Conservation (phyloP, 2,888 invertebrate genomes). For the Rosalia funebris region DNA sequence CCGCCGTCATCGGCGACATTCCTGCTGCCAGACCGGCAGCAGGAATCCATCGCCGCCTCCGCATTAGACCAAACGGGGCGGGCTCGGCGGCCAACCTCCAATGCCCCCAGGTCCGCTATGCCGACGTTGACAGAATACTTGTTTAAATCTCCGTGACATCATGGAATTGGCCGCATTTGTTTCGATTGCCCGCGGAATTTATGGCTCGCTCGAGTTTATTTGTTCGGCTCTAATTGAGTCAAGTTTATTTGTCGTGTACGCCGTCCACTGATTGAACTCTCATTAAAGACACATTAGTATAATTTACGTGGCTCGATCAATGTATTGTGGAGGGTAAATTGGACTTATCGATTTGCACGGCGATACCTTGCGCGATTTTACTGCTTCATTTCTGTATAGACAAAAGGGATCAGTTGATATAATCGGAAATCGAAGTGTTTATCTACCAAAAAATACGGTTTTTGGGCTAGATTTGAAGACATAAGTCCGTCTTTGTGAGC, state of each 20-base stretch:
- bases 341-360: conserved; percentile 16
- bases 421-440: too few relatives aligned
- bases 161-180: conserved; percentile 52
- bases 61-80: too few relatives aligned
- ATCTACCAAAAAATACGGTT: too few relatives aligned
- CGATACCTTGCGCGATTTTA: too few relatives aligned
- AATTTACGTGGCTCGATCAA: conserved; percentile 29
- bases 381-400: too few relatives aligned
- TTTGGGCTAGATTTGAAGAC: too few relatives aligned
- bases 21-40: too few relatives aligned
- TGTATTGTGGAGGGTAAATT: not conserved
- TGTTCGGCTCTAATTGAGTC: conserved; percentile 36
- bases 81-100: conserved; percentile 6
- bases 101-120: conserved; percentile 8
- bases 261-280: conserved; percentile 19
- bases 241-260: conserved; percentile 18
- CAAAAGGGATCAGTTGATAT: too few relatives aligned
- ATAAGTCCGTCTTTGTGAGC: too few relatives aligned
- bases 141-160: conserved; percentile 49
- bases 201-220: conserved; percentile 45
- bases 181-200: conserved; percentile 52
- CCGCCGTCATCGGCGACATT: too few relatives aligned
- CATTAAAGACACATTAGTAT: conserved; percentile 34
- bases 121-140: conserved; percentile 43
- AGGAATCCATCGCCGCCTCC: too few relatives aligned